Conservation (phyloP, 2,113 vertebrate species). For the Theropithecus gelada region DNA sequence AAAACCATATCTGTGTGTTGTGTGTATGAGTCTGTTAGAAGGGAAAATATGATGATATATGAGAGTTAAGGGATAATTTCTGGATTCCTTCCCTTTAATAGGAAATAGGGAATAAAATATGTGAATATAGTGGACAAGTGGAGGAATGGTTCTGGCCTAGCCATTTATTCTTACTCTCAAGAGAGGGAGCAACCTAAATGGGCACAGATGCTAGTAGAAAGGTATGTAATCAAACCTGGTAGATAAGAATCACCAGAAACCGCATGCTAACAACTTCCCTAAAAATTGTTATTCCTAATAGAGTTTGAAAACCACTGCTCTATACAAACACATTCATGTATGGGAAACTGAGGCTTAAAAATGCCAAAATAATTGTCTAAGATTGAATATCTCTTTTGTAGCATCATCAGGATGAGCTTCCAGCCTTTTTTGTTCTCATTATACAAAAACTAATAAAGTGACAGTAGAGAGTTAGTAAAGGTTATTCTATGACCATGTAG, state of each 20-base stretch:
- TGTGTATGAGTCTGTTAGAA: background rate
- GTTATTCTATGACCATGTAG: background rate
- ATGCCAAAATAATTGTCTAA: background rate
- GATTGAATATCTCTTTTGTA: background rate
- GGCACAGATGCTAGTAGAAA: background rate
- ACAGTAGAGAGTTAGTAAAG: background rate
- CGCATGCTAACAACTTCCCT: background rate
- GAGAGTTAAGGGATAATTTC: background rate
- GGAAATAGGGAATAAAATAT: background rate
- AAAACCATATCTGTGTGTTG: background rate
- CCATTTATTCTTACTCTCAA: background rate
- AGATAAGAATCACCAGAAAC: background rate
- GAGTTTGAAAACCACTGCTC: background rate
- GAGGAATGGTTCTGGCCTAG: background rate
- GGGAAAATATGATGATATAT: background rate
- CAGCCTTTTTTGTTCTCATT: background rate
- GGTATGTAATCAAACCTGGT: background rate
- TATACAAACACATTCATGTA: background rate
- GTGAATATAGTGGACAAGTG: rapidly evolving
- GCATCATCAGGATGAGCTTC: background rate
- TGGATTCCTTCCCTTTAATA: background rate
- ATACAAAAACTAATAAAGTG: background rate
- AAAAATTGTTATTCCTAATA: background rate
- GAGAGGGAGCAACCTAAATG: background rate
- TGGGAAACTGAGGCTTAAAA: background rate